Base-by-base conservation (phyloP, 2,113 vertebrate genomes). In the Megalops atlanticus region DNA sequence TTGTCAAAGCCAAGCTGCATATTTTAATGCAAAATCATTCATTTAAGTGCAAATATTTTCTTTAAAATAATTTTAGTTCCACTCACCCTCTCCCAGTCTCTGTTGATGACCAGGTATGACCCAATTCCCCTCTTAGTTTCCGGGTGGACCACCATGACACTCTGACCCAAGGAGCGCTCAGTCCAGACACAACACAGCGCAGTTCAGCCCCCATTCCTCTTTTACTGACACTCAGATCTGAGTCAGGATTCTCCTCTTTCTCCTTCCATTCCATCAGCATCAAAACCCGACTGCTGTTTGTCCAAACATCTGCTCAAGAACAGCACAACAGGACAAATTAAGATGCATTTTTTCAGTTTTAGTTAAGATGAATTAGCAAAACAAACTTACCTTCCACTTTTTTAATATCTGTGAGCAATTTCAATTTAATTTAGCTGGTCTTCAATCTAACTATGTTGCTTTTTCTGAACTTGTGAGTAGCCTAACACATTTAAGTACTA, bases 241-340 rank as follows among this genome's bases (percentile, higher is more conserved):
- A 10, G 18, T 64, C 24, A 11, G 58, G 58, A 10, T 11, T 27
- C 31, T n/a, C 58, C n/a, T 24, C 58, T 24, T 80, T 36, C 24
- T 71, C 39, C 68, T 24, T 27, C 41, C 74, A 47, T 35, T 76
- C n/a, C 12, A 1, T 33, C 27, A 76, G 45, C 47, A 80, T 14
- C 15, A 52, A 8, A 5, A 80, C 45, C 33, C 54, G n/a, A 80
- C 69, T 80, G 14, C 15, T 38, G 45, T 74, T 40, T 2, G 45
- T 73, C 69, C 70, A 73, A n/a, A 40, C 70, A 40, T 80, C 79
- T 80, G 45, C n/a, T 39, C 70, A 80, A 47, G 4, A 74, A 74
- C 24, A 47, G 6, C 35, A 70, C 27, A 70, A 5, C 39, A 79
- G 36, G 41, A 5, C 14, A 45, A 45, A 45, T 14, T 45, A 45